Evolutionary conservation across 2,888 invertebrate species (phyloP).

Genomic region (Aradus depressus): DNA sequence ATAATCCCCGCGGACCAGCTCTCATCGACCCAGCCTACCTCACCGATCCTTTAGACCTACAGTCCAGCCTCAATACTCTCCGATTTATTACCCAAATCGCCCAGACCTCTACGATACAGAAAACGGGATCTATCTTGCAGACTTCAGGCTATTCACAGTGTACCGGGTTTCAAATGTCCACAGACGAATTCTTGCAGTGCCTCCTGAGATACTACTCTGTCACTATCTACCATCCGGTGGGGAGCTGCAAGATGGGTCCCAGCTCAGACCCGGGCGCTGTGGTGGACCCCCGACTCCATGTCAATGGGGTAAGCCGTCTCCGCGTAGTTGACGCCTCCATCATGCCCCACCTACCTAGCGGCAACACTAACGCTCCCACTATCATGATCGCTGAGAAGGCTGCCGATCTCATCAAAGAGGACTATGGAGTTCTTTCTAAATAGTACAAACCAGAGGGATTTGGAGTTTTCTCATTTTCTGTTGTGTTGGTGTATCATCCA

Average conservation of each 20-base stretch:
- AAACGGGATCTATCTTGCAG: conserved; percentile 39
- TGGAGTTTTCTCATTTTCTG: too few relatives aligned
- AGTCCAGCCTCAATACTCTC: conserved; percentile 49
- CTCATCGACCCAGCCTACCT: conserved; percentile 56
- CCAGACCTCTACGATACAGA: conserved; percentile 47
- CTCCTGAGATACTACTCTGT: conserved; percentile 48
- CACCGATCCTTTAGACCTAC: conserved; percentile 48
- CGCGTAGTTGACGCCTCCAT: conserved; percentile 59
- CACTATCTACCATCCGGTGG: conserved; percentile 53
- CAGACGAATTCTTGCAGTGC: conserved; percentile 55
- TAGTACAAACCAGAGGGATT: neutral
- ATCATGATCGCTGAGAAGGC: conserved; percentile 63
- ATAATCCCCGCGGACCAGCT: conserved; percentile 52
- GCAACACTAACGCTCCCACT: conserved; percentile 57
- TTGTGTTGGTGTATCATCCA: too few relatives aligned
- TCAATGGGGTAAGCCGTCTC: conserved; percentile 47
- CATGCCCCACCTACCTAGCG: conserved; percentile 50
- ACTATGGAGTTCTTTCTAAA: conserved; percentile 35
- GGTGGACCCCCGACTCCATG: conserved; percentile 44
- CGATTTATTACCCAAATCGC: conserved; percentile 46
- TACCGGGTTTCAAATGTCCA: conserved; percentile 47
- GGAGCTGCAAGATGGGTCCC: conserved; percentile 63
- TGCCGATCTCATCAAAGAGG: conserved; percentile 49
- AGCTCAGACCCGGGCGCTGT: conserved; percentile 48
- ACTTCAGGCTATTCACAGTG: conserved; percentile 4